phyloP scores from a whole-genome alignment of 2,797 vertebrate species.

The Manis pentadactyla region DNA sequence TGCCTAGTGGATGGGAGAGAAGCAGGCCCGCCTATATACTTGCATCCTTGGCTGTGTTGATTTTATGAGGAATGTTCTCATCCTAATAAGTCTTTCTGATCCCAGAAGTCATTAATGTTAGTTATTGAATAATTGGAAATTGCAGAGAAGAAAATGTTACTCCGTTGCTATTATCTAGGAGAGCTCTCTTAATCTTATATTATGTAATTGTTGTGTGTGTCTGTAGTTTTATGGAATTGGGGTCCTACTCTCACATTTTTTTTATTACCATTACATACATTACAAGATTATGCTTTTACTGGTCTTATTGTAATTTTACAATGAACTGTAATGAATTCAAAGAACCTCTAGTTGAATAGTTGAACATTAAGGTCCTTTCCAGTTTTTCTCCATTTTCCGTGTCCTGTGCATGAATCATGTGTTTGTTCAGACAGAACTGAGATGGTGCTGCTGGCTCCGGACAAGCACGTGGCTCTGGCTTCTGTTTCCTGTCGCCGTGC shows the following conservation, averaged over 20 bases:
- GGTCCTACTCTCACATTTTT: not conserved
- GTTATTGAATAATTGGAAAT: not conserved
- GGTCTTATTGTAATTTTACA: not conserved
- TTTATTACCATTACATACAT: too few relatives aligned
- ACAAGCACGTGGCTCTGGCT: not conserved
- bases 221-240: not conserved
- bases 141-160: not conserved
- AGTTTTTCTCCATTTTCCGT: not conserved
- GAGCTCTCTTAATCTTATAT: not conserved
- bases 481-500: not conserved
- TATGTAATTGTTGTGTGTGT: not conserved
- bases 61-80: not conserved
- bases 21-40: not conserved
- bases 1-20: too few relatives aligned
- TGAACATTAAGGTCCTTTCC: not conserved
- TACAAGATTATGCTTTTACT: not conserved
- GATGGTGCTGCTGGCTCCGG: not conserved
- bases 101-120: not conserved
- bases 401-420: not conserved
- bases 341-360: not conserved
- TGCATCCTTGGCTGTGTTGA: rapidly evolving
- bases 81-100: too few relatives aligned
- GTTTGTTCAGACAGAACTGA: not conserved
- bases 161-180: too few relatives aligned
- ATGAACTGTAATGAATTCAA: not conserved